Percentiles rank a stretch among this genome's conserved stretches.
phyloP scores from a whole-genome alignment of 2,797 vertebrate species.

The Lophius americanus region DNA sequence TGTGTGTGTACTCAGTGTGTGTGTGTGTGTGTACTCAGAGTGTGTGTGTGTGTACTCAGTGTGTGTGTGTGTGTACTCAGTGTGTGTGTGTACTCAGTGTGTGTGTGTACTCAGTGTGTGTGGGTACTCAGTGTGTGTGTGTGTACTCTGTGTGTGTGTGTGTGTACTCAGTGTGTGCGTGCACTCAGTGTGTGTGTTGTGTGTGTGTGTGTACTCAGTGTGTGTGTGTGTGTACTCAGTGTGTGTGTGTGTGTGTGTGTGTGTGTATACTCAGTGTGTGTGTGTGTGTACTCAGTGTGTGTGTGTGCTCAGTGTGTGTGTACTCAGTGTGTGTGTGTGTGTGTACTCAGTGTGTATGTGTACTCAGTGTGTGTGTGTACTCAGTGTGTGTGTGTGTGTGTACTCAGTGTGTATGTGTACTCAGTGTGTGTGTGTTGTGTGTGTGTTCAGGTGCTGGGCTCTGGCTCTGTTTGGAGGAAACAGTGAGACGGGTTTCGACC shows the following conservation, averaged over 20 bases:
- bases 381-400: too few relatives aligned
- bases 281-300: conserved; percentile 15
- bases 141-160: not conserved
- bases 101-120: not conserved
- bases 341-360: too few relatives aligned
- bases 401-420: conserved; percentile 6
- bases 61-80: too few relatives aligned
- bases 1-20: conserved; percentile 17
- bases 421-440: conserved; percentile 5
- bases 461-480: conserved; percentile 94
- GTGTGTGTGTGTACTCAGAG: conserved; percentile 3
- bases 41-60: too few relatives aligned
- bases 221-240: not conserved
- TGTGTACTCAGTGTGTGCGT: conserved; percentile 16
- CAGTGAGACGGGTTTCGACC: conserved; percentile 93
- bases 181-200: not conserved
- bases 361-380: too few relatives aligned
- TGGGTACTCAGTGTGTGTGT: conserved; percentile 12
- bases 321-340: not conserved
- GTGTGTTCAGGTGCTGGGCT: conserved; percentile 90
- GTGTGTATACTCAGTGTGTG: conserved; percentile 18
- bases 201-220: too few relatives aligned
- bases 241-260: conserved; percentile 21
- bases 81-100: too few relatives aligned
- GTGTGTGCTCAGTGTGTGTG: too few relatives aligned